Percentiles rank a stretch among this genome's conserved stretches.
These are phyloP conservation scores for Pollimyrus isidori DNA, from an alignment of 2,113 vertebrate genomes.

Conservation along the genomic window DNA sequence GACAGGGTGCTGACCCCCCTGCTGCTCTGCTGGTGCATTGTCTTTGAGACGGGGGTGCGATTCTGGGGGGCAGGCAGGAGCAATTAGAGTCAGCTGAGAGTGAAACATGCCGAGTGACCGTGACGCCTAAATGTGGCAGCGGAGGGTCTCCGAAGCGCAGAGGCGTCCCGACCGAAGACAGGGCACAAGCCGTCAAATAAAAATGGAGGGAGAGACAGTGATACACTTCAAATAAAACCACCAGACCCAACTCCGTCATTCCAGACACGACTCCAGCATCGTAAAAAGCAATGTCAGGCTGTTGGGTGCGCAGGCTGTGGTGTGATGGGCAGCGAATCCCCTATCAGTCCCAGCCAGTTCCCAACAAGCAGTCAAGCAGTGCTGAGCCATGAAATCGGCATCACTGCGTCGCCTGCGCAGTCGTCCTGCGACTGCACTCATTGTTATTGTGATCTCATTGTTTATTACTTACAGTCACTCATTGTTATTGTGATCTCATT, in stretches of 20 bases:
- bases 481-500: not conserved
- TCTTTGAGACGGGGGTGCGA: not conserved
- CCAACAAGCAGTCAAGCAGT: not conserved
- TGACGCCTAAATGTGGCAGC: not conserved
- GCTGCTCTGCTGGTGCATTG: not conserved
- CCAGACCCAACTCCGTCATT: not conserved
- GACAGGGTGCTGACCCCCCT: not conserved
- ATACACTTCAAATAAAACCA: not conserved
- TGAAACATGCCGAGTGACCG: not conserved
- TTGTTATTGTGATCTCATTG: constrained; percentile 1
- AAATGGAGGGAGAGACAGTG: not conserved
- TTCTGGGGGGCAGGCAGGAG: not conserved
- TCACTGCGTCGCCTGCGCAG: not conserved
- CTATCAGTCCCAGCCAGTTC: not conserved
- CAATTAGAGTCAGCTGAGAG: not conserved
- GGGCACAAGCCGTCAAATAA: not conserved
- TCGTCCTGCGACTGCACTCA: not conserved
- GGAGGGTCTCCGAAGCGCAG: not conserved
- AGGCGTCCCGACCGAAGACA: not conserved
- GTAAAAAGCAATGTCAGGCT: not conserved
- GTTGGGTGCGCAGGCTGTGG: not conserved
- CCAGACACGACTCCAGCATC: not conserved
- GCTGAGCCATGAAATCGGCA: not conserved
- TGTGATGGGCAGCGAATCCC: not conserved
- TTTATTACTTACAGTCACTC: not conserved